Evolutionary conservation across 2,113 vertebrate genomes (phyloP), one percentile per base, ranked within the genome.

Genomic region (Alligator sinensis): DNA sequence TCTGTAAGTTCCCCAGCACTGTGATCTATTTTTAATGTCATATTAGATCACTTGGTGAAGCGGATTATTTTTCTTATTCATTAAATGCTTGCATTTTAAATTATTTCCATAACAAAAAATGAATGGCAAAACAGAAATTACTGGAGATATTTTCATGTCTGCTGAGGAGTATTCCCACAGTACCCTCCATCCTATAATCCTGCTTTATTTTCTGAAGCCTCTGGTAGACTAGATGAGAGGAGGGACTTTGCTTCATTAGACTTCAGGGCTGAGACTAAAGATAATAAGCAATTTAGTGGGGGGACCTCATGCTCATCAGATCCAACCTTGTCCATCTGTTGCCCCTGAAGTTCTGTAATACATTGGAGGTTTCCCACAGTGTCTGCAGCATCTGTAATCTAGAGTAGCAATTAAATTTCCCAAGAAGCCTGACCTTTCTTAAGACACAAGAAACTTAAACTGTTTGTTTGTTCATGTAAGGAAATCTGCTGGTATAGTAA

Each of bases 1-100:
- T 98, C 97, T 88, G 99, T 99, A 97, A 98, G 99, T 97, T 86
- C 64, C 87, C 82, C 68, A 88, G 72, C 13, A 61, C 85, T 91
- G 57, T 15, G 9, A 81, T 13, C 9, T 78, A 1, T 82, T 88
- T 66, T 80, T 76, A 79, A 54, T 88, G 57, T 80, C 68, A 66
- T 28, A 47, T 27, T 76, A 57, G 60, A 74, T 87, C 74, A 60
- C 78, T 86, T 70, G 7, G 72, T 94, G 92, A 80, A 89, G 24
- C 17, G 28, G 72, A 54, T 81, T 9, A 62, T 59, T 76, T 85
- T 63, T 89, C 28, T n/a, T 57, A 66, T 82, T 82, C 85, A 9
- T 54, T 77, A 86, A 80, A 28, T 72, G 79, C 47, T 84, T 92
- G 28, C 22, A 83, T 59, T 87, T 91, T 28, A 28, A 92, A 92